Evolutionary conservation across 2,797 vertebrate species (phyloP), one percentile per base, ranked within the genome.

Genomic region (Halcyon badia): DNA sequence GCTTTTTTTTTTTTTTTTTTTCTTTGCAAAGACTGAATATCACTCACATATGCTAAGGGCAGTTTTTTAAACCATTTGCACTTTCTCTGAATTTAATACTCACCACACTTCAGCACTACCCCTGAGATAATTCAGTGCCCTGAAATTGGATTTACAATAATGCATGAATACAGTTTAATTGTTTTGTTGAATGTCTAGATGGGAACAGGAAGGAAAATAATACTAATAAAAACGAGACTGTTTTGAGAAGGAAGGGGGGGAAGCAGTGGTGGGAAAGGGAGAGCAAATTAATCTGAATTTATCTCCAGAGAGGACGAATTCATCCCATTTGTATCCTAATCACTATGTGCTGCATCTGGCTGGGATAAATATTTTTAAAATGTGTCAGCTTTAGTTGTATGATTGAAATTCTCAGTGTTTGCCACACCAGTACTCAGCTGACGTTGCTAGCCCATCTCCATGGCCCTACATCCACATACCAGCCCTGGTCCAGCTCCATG

Each of bases 281-380:
- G 20, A 62, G 6, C 25, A 78, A 83, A 64, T 94, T 80, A 71
- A 35, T 88, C 65, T 75, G 14, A 5, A 69, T 89, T 87, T 91
- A 33, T 64, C 42, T 81, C 56, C 46, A 83, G 80, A 93, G 69
- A 75, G 37, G 13, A 65, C 8, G 44, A 88, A 90, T 49, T 93
- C 49, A 64, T 88, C 52, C 91, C 21, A 73, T 93, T 90, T 93
- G 37, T 70, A 60, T 49, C 76, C 49, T 42, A 71, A 88, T 83
- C 65, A 56, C 71, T 80, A 26, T 80, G n/a, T 16, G 8, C 28
- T 70, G 7, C 64, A 64, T 56, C 61, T 86, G 18, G 14, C 35
- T 80, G 56, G 30, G 48, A 92, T 85, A 87, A 77, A 77, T 83
- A 87, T 83, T 88, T 83, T 6, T 41, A 62, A 96, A 80, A 91